These are phyloP conservation scores for Uropsilus gracilis DNA, from an alignment of 2,113 vertebrate species.

Conservation along the genomic window DNA sequence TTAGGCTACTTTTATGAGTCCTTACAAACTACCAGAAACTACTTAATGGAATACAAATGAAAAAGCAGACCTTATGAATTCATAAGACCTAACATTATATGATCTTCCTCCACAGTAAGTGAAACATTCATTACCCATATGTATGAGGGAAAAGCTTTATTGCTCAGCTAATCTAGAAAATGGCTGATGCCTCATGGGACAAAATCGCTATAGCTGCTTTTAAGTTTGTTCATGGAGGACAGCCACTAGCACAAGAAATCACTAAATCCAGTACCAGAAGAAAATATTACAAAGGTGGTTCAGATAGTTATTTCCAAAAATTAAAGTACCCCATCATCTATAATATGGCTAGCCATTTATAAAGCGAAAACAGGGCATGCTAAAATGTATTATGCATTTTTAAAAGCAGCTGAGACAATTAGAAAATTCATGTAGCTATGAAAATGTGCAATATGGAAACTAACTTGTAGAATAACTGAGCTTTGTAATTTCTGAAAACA, in stretches of 20 bases:
- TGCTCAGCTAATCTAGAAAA: neutral
- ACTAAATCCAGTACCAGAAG: neutral
- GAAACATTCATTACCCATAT: no score
- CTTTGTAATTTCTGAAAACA: neutral
- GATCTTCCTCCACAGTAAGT: neutral
- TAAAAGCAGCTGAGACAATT: conserved; percentile 5
- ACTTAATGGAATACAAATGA: neutral
- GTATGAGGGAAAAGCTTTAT: neutral
- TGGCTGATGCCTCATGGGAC: neutral
- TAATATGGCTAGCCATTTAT: neutral
- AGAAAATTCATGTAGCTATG: neutral
- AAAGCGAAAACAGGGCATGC: neutral
- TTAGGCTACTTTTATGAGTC: neutral
- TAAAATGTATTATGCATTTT: neutral
- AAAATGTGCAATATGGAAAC: neutral
- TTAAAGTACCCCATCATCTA: neutral
- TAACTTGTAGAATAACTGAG: neutral
- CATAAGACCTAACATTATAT: neutral
- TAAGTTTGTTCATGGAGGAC: neutral
- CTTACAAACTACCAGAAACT: neutral
- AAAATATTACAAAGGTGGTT: neutral
- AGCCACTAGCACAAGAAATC: neutral
- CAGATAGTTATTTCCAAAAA: neutral
- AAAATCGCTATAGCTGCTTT: neutral
- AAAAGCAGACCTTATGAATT: neutral